Evolutionary conservation across 2,797 vertebrate genomes (phyloP), one percentile per base, ranked within the genome.

Genomic region (Chelidonichthys spinosus): DNA sequence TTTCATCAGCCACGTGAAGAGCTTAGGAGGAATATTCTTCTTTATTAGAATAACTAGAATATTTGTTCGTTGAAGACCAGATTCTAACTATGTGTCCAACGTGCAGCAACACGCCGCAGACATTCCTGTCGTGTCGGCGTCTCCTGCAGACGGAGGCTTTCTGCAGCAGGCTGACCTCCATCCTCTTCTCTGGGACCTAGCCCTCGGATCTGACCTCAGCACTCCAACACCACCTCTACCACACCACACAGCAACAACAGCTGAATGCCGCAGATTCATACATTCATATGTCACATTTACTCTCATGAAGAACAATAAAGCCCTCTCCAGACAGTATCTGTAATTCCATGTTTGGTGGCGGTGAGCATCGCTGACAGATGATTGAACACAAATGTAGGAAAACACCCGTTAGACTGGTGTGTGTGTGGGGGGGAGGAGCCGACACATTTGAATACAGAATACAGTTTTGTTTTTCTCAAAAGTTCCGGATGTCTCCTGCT

Each of bases 401-500:
- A 86, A 81, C 76, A 79, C 74, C 81, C 64, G 46, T 81, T 67
- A 52, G 71, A 60, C 73, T 44, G 42, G 46, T 55, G 70, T 35
- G 47, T 49, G 43, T 15, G 0, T 50, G 9, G 70, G 46, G 70
- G 35, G 54, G 43, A 64, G 44, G 2, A 79, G 70, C 60, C 72
- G 88, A 85, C 84, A 79, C 69, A 65, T 84, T 61, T 64, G 76
- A 92, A 88, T 86, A 85, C 68, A 66, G 84, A 90, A 84, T 69
- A 86, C 55, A 81, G 77, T 74, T 67, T 80, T 78, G 63, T 73
- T 86, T 85, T 78, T 61, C 60, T 65, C 54, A 37, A 74, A 49
- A 74, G 69, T 74, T 80, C 67, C 72, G 80, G 76, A 67, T 88
- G 83, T 85, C 65, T 72, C 61, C 69, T 73, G n/a, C 79, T 76